Percentiles rank a stretch among this genome's conserved stretches.
phyloP scores from a whole-genome alignment of 2,888 invertebrate species.

The Lasioglossum vierecki region DNA sequence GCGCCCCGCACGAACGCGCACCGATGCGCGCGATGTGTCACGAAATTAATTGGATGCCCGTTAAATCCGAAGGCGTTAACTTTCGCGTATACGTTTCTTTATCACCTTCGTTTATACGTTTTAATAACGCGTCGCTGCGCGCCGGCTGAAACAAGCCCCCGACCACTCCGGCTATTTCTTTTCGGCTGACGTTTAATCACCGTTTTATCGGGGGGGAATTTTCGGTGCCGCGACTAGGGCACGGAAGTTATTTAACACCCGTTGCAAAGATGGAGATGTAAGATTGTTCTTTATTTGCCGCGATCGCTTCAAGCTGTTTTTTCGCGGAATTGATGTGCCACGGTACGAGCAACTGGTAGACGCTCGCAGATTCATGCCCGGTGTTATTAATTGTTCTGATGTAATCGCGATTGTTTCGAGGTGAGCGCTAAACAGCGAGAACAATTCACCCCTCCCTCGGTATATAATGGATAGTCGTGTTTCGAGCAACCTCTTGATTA shows the following conservation, averaged over 20 bases:
- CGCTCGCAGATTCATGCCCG: not conserved
- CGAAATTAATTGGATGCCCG: constrained; percentile 72
- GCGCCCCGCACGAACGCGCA: constrained; percentile 42
- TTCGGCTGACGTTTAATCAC: constrained; percentile 41
- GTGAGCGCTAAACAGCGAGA: not conserved
- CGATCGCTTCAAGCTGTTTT: not conserved
- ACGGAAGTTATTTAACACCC: constrained; percentile 2
- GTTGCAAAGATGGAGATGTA: not conserved
- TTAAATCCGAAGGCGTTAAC: constrained; percentile 69
- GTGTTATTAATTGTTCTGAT: not conserved
- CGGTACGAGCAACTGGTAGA: not conserved
- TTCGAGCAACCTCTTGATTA: not conserved
- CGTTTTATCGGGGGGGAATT: constrained; percentile 20
- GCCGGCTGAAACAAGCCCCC: constrained; percentile 47
- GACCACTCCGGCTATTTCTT: constrained; percentile 14
- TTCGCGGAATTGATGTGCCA: not conserved
- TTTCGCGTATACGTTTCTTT: constrained; percentile 66
- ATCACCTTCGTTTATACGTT: constrained; percentile 66
- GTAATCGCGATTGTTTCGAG: constrained; percentile 4
- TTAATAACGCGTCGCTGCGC: constrained; percentile 57
- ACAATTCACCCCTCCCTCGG: not conserved
- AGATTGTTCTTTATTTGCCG: constrained; percentile 10
- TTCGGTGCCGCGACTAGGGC: not conserved
- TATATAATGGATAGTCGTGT: not conserved
- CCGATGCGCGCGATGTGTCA: constrained; percentile 64